These are phyloP conservation scores for Rhombomys opimus DNA, from an alignment of 2,113 vertebrate genomes.

Conservation along the genomic window DNA sequence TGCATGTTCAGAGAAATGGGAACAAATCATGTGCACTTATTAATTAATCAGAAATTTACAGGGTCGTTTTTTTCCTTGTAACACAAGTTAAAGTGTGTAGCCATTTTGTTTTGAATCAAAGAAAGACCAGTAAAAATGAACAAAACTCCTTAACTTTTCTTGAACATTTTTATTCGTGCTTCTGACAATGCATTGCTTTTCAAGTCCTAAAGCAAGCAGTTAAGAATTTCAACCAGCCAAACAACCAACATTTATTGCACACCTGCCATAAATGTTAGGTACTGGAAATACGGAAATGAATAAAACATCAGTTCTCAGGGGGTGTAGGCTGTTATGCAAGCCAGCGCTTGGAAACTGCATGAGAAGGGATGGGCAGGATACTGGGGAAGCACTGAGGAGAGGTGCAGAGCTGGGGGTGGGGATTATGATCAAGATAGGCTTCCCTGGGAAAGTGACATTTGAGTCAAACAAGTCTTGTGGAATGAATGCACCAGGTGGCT, in stretches of 20 bases:
- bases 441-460: conserved; percentile 30
- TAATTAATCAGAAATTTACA: conserved; percentile 13
- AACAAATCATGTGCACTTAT: neutral
- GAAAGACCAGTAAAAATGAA: conserved; percentile 50
- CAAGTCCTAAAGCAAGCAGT: neutral
- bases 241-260: conserved; percentile 41
- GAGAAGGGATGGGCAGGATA: neutral
- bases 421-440: conserved; percentile 30
- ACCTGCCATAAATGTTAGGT: conserved; percentile 47
- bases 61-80: neutral
- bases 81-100: conserved; percentile 44
- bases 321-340: conserved; percentile 19
- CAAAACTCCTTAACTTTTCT: neutral
- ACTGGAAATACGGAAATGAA: conserved; percentile 58
- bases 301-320: conserved; percentile 61
- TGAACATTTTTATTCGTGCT: conserved; percentile 32
- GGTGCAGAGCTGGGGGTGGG: neutral
- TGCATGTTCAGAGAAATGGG: conserved; percentile 18
- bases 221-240: conserved; percentile 44
- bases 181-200: conserved; percentile 52
- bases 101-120: conserved; percentile 53
- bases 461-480: conserved; percentile 45
- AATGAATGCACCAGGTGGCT: conserved; percentile 58
- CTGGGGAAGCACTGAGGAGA: neutral
- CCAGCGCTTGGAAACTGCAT: conserved; percentile 48